Conservation (phyloP, 2,888 invertebrate genomes). For the Lasioglossum calceatum region DNA sequence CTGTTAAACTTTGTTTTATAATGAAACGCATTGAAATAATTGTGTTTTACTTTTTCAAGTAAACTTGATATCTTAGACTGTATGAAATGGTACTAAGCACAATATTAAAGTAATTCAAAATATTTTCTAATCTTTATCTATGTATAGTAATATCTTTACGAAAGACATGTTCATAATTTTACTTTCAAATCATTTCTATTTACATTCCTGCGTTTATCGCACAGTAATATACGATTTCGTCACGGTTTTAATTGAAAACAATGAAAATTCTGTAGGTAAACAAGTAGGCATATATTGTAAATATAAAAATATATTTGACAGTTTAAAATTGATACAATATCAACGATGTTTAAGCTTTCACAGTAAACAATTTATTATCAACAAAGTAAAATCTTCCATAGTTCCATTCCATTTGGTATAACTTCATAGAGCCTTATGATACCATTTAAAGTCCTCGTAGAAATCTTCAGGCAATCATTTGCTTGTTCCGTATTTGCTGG, state of each 20-base stretch:
- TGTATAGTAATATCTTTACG: neutral
- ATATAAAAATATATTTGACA: constrained; percentile 75
- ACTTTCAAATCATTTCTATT: neutral
- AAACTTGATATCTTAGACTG: neutral
- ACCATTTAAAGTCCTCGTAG: neutral
- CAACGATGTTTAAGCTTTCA: constrained; percentile 30
- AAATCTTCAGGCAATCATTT: neutral
- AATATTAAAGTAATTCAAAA: neutral
- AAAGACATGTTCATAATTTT: too few relatives aligned
- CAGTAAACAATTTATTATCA: constrained; percentile 34
- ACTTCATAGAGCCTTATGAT: constrained; percentile 20
- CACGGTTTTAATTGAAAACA: neutral
- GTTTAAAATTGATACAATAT: constrained; percentile 37
- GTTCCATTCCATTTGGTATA: neutral
- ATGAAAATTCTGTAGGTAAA: neutral
- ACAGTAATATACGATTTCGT: neutral
- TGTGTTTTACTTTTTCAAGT: neutral
- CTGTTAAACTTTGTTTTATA: neutral
- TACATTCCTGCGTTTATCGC: too few relatives aligned
- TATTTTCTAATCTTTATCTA: neutral
- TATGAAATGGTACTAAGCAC: neutral
- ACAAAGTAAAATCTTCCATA: constrained; percentile 21
- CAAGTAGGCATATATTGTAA: constrained; percentile 38
- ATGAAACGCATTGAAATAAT: neutral
- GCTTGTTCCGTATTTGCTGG: neutral